Evolutionary conservation across 1,140 invertebrate species (phyloP).

Genomic region (Brachionus asplanchnoidis): DNA sequence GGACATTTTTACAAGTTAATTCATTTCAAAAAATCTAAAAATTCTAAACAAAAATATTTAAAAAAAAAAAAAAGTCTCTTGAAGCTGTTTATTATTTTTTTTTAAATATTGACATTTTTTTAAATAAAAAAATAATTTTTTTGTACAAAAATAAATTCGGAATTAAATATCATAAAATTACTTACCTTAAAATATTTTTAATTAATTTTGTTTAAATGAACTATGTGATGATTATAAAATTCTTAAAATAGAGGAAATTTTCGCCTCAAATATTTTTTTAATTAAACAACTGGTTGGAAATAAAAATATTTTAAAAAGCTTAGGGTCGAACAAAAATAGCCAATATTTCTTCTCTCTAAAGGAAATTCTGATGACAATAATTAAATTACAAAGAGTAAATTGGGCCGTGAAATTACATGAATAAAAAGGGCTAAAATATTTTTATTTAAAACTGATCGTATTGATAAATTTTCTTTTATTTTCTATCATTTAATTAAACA

Average conservation of each 20-base stretch:
- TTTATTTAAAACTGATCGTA: neutral
- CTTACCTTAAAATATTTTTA: neutral
- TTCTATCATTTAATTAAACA: constrained; percentile 11
- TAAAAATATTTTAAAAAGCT: neutral
- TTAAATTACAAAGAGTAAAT: neutral
- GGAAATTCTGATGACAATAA: neutral
- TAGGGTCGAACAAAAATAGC: neutral
- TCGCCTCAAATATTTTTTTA: neutral
- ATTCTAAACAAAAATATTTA: too few relatives aligned
- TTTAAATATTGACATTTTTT: too few relatives aligned
- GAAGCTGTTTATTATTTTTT: too few relatives aligned
- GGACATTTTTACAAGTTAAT: neutral
- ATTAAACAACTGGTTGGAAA: neutral
- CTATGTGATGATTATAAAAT: neutral
- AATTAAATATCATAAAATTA: neutral
- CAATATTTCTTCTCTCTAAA: neutral
- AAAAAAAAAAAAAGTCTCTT: too few relatives aligned
- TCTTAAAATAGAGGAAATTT: neutral
- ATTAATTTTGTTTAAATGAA: neutral
- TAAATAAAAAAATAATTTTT: too few relatives aligned
- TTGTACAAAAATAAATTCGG: too few relatives aligned
- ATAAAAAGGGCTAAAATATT: neutral
- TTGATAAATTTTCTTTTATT: neutral
- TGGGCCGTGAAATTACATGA: constrained; percentile 1
- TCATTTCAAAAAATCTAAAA: neutral